Evolutionary conservation across 2,888 invertebrate genomes (phyloP).

Genomic region (Synanthedon myopaeformis): DNA sequence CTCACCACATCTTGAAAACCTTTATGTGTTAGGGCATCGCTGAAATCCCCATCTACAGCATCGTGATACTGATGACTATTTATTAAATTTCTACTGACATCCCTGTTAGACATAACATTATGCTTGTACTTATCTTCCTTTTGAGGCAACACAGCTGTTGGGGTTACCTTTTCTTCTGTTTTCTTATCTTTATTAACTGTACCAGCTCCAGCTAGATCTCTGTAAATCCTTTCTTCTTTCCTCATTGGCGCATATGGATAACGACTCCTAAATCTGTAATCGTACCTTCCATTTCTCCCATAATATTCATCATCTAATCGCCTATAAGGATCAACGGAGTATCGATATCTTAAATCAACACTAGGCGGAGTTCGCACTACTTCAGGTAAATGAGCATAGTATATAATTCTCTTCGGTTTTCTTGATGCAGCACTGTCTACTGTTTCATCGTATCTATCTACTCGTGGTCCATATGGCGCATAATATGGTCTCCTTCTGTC

Average conservation of each 20-base stretch:
- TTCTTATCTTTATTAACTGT: constrained; percentile 52
- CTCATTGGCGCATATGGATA: constrained; percentile 55
- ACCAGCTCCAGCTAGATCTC: constrained; percentile 52
- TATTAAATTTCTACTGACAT: constrained; percentile 38
- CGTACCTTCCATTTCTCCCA: constrained; percentile 50
- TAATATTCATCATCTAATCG: constrained; percentile 52
- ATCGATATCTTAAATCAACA: constrained; percentile 67
- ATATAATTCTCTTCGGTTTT: constrained; percentile 74
- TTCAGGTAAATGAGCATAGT: constrained; percentile 78
- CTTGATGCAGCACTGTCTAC: constrained; percentile 51
- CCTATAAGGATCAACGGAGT: constrained; percentile 54
- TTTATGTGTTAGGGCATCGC: constrained; percentile 43
- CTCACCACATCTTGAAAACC: constrained; percentile 42
- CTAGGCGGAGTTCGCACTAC: constrained; percentile 73
- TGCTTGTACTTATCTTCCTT: constrained; percentile 43
- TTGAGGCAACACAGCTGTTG: constrained; percentile 52
- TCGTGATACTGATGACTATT: constrained; percentile 65
- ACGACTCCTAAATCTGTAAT: constrained; percentile 52
- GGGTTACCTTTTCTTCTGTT: constrained; percentile 55
- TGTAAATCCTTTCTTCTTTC: constrained; percentile 59
- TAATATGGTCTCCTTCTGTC: constrained; percentile 43
- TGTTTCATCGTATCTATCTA: constrained; percentile 53
- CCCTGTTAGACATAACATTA: constrained; percentile 19
- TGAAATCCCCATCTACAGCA: constrained; percentile 28
- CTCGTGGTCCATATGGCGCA: constrained; percentile 36